A percentile compares a stretch with the other conserved stretches of the same genome.
phyloP scores from a whole-genome alignment of 1,140 invertebrate species.

The Drosophila triauraria region DNA sequence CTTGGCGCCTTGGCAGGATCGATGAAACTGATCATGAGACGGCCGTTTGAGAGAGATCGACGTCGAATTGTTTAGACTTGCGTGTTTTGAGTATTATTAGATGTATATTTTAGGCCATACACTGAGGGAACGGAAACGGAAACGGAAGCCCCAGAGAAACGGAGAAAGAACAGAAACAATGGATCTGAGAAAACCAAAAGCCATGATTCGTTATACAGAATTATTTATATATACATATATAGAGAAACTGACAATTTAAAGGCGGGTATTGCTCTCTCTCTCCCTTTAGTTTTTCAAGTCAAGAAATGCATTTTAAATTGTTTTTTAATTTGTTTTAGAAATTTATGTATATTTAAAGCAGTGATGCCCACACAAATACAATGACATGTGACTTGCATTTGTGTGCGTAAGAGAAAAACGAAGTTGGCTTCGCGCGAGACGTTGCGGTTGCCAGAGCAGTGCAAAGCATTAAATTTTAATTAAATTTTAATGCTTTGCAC shows the following conservation, averaged over 20 bases:
- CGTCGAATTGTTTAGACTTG: constrained; percentile 74
- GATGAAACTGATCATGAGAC: constrained; percentile 93
- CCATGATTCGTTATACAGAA: constrained; percentile 47
- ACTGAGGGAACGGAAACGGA: constrained; percentile 8
- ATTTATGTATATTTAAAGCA: background rate
- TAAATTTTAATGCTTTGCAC: no score
- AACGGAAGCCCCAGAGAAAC: constrained; percentile 10
- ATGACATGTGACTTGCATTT: no score
- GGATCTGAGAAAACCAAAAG: constrained; percentile 22
- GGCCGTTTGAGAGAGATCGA: constrained; percentile 88
- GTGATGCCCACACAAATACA: no score
- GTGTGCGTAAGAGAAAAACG: no score
- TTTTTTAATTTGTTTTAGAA: background rate
- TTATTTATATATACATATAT: constrained; percentile 36
- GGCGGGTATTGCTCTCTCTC: constrained; percentile 14
- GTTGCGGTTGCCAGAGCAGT: no score
- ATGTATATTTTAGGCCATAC: constrained; percentile 76
- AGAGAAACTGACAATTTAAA: background rate
- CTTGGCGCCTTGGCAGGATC: constrained; percentile 92
- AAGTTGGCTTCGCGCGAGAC: no score
- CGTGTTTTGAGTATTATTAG: constrained; percentile 84
- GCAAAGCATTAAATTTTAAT: no score
- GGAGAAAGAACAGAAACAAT: background rate
- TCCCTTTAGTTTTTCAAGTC: background rate
- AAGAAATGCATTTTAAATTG: background rate